Evolutionary conservation across 1,140 invertebrate genomes (phyloP).

Genomic region (Megathymus violae): DNA sequence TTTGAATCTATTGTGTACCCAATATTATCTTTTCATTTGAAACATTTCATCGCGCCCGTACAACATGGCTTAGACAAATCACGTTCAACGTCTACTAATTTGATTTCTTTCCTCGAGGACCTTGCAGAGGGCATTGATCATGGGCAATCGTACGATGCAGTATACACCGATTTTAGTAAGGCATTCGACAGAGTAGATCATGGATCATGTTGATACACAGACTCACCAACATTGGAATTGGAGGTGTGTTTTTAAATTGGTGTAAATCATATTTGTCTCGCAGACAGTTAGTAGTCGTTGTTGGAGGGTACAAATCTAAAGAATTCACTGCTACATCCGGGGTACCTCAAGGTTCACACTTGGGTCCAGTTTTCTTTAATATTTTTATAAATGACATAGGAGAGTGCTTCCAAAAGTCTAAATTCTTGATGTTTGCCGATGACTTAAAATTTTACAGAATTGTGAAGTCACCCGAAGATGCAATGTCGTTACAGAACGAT

Average conservation of each 20-base stretch:
- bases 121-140: not conserved
- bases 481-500: slow-evolving; percentile 11
- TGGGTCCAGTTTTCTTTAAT: slow-evolving; percentile 16
- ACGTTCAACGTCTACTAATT: slow-evolving; percentile 19
- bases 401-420: not conserved
- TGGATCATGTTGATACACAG: slow-evolving; percentile 1
- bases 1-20: slow-evolving; percentile 3
- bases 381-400: slow-evolving; percentile 9
- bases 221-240: not conserved
- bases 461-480: slow-evolving; percentile 21
- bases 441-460: slow-evolving; percentile 17
- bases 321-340: not conserved
- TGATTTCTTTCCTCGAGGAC: not conserved
- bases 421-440: slow-evolving; percentile 16
- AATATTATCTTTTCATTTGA: not conserved
- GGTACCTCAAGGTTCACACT: slow-evolving; percentile 4
- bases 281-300: not conserved
- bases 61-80: slow-evolving; percentile 24
- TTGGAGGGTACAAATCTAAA: slow-evolving; percentile 6
- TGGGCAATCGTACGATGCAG: not conserved
- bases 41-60: not conserved
- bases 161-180: not conserved
- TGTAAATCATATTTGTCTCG: not conserved
- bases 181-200: not conserved
- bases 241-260: slow-evolving; percentile 3